Conservation (phyloP, 2,797 vertebrate genomes). For the Gymnodraco acuticeps region DNA sequence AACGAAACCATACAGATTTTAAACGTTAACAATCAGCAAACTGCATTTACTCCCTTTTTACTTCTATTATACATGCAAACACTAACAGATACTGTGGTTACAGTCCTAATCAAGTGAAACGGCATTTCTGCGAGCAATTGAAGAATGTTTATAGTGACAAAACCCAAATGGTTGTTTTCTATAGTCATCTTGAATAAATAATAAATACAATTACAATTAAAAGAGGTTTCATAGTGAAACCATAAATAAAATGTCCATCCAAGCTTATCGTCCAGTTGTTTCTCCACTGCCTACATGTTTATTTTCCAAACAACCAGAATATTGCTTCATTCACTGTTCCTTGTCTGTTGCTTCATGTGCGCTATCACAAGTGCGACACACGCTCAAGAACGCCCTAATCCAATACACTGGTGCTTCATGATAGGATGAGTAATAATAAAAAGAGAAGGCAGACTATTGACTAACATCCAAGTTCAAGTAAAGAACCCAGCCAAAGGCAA, state of each 20-base stretch:
- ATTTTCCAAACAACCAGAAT: neutral
- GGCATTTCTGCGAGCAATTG: neutral
- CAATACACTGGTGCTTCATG: constrained; percentile 3
- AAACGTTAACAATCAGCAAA: constrained; percentile 5
- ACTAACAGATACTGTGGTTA: neutral
- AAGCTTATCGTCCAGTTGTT: neutral
- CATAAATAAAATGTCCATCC: neutral
- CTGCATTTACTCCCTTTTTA: constrained; percentile 27
- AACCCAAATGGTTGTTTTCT: neutral
- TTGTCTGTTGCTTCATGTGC: constrained; percentile 12
- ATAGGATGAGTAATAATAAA: constrained; percentile 11
- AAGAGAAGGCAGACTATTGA: neutral
- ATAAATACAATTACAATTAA: neutral
- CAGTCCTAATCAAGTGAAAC: neutral
- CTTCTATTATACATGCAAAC: neutral
- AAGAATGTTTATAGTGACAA: neutral
- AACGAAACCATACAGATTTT: constrained; percentile 4
- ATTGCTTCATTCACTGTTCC: constrained; percentile 12
- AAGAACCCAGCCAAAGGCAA: neutral
- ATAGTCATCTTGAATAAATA: neutral
- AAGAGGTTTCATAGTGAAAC: neutral
- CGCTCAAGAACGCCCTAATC: neutral
- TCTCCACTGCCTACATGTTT: too few species aligned
- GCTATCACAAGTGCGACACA: neutral
- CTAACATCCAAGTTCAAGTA: constrained; percentile 11